Conservation (phyloP, 1,140 invertebrate species). For the Portunus trituberculatus region DNA sequence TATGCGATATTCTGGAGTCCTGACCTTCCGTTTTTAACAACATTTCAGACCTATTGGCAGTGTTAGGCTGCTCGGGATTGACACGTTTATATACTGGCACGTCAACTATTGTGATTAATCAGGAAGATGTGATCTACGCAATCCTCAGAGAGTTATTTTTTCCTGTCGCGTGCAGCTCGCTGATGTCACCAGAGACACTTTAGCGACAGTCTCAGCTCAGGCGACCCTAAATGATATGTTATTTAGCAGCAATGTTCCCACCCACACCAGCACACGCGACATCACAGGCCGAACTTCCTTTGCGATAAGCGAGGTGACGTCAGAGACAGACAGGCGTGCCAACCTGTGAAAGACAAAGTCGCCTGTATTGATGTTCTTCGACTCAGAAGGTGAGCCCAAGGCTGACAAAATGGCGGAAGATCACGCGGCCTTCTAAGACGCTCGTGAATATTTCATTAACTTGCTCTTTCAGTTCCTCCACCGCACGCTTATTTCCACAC, state of each 20-base stretch:
- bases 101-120: conserved; percentile 69
- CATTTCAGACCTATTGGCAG: conserved; percentile 37
- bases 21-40: conserved; percentile 37
- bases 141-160: neutral
- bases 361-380: conserved; percentile 74
- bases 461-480: neutral
- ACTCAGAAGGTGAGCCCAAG: conserved; percentile 72
- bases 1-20: conserved; percentile 70
- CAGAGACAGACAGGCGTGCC: conserved; percentile 73
- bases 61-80: conserved; percentile 48
- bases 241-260: neutral
- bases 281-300: neutral
- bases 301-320: conserved; percentile 66
- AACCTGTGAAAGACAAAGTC: conserved; percentile 76
- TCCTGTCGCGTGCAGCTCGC: neutral
- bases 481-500: conserved; percentile 7
- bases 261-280: neutral
- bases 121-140: neutral
- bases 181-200: neutral
- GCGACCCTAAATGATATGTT: neutral
- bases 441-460: conserved; percentile 27
- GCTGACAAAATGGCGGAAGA: conserved; percentile 75
- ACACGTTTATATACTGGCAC: conserved; percentile 48
- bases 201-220: neutral
- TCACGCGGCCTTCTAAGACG: conserved; percentile 51